Evolutionary conservation across 1,140 invertebrate genomes (phyloP), one percentile per base, ranked within the genome.

Genomic region (Lordiphosa stackelbergi): DNA sequence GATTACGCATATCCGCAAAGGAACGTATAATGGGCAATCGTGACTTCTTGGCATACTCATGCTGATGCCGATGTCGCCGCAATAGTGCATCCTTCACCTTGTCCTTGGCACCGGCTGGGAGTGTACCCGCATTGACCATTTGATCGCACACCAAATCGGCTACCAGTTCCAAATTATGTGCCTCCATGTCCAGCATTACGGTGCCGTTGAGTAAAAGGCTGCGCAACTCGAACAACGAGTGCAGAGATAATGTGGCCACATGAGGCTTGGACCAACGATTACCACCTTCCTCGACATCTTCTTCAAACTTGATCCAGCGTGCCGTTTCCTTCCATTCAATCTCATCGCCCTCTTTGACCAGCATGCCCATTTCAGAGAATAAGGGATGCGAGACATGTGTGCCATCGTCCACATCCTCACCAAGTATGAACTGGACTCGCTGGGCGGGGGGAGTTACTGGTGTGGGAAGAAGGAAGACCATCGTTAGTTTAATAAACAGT

Each of bases 301-400:
- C 96, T 85, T 97, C 96, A 86, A 97, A 97, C 87, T 97, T 97
- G 41, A 98, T 95, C 96, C 96, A 97, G 75, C 96, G 92, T 12
- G 96, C 97, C n/a, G 96, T 98, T 90, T 98, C 97, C 87, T 97
- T 97, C 97, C 97, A 98, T 90, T 97, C 94, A 87, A 96, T 92
- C 70, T 96, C 95, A 53, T 95, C 95, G 53, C 95, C 95, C 37
- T 95, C 94, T 69, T 91, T 92, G 49, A 95, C 92, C 58, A 98
- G 91, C 85, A 97, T 96, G 75, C 96, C 96, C 95, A 98, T 97
- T 90, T 99, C 97, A 52, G 96, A 97, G 90, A 99, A 99, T 9
- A 97, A 89, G 1, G 95, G 95, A 89, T 95, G 95, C 13, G 93
- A 92, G 89, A 94, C 93, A 75, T 94, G 92, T 24, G 91, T 93